phyloP scores from a whole-genome alignment of 2,888 invertebrate species.

The Xestobium rufovillosum region DNA sequence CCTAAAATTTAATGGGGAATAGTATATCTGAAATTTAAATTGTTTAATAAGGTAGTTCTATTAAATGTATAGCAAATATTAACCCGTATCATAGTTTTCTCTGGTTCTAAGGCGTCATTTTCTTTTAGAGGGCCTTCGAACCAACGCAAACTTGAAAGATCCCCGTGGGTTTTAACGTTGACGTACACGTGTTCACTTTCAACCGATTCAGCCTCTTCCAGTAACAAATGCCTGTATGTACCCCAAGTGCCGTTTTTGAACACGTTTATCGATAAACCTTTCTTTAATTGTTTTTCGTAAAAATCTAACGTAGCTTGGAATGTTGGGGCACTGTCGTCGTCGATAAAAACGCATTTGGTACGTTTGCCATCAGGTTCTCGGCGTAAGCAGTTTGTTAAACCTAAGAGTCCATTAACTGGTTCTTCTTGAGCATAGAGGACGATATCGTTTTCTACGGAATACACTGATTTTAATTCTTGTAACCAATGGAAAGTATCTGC shows the following conservation, averaged over 20 bases:
- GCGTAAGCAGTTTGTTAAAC: conserved; percentile 80
- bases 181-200: conserved; percentile 61
- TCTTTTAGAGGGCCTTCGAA: conserved; percentile 59
- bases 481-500: conserved; percentile 46
- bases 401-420: conserved; percentile 66
- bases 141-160: conserved; percentile 75
- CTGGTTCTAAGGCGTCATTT: too few species aligned
- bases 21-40: background rate
- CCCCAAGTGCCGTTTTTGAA: conserved; percentile 50
- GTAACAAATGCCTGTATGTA: conserved; percentile 68
- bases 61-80: too few species aligned
- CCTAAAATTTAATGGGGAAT: background rate
- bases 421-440: conserved; percentile 57
- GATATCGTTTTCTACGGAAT: conserved; percentile 35
- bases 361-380: conserved; percentile 57
- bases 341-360: conserved; percentile 55
- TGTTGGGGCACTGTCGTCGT: conserved; percentile 52
- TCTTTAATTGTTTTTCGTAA: conserved; percentile 57
- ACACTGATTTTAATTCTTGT: conserved; percentile 37
- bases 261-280: conserved; percentile 74
- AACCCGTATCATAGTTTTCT: too few species aligned
- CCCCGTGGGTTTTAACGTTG: conserved; percentile 73
- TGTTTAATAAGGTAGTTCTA: too few species aligned
- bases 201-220: conserved; percentile 47
- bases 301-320: conserved; percentile 57